Evolutionary conservation across 2,113 vertebrate species (phyloP), one percentile per base, ranked within the genome.

Genomic region (Trogon surrucura): DNA sequence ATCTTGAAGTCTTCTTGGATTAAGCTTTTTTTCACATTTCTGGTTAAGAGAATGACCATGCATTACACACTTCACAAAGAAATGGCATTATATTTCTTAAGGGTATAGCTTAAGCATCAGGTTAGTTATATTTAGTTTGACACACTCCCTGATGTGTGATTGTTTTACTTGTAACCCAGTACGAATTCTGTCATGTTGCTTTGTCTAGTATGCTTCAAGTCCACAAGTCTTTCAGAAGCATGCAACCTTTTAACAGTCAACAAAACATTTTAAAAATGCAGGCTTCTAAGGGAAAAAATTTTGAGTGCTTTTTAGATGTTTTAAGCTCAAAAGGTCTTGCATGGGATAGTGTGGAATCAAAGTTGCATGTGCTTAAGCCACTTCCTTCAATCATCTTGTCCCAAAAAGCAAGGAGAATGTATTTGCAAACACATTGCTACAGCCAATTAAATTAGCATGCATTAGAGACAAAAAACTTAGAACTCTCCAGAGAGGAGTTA

Each of bases 11-110:
- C 98, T 98, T 97, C 98, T 98, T 85, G 98, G 98, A 88, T 98
- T 98, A 95, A 99, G 97, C 91, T 74, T 98, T 97, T 98, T 99
- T 95, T 99, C 99, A 88, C 99, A 99, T 98, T 98, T 99, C 99
- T 99, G 93, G 84, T 62, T 47, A 96, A 95, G 41, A 97, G 58
- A 91, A 94, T 16, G 70, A 95, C 36, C 48, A 73, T 6, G 41
- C 23, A 57, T 97, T 95, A 97, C 18, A 89, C 36, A 53, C 53
- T 32, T 88, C 15, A 93, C 58, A 84, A 91, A 89, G 72, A 85
- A 70, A 77, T 2, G 0, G 5, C 27, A 64, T 62, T 88, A 11
- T 70, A 10, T 61, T 79, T 89, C 60, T 67, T 38, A 47, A 6
- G 4, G 2, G 20, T 66, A 38, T 6, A 53, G 36, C 50, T 93